Base-by-base conservation (phyloP, 1,140 invertebrate genomes). In the Halesus radiatus region DNA sequence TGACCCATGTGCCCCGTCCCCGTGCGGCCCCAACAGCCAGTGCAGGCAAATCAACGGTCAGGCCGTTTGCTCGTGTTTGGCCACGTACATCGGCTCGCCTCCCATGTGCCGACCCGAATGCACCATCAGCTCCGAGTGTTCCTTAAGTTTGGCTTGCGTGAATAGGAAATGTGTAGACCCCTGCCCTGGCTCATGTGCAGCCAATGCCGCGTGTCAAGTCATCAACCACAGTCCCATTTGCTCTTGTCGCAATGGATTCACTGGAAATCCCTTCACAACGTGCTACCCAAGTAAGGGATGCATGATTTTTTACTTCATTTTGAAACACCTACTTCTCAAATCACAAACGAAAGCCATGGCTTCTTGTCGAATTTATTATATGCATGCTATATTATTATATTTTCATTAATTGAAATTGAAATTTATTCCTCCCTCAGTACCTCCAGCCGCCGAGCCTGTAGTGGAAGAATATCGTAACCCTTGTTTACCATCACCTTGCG, bases 201-300 rank as follows among this genome's bases (percentile, higher is more conserved):
- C 90, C 20, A 90, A 91, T 79, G 86, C 92, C 18, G 84, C 89
- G 18, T 95, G 94, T 83, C 87, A 87, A 84, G 91, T 92, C 0
- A 91, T 94, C 4, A 95, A 94, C 85, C 95, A 96, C 84, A 92
- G 93, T 72, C 93, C 95, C 15, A 92, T 93, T 76, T 96, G 95
- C 85, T 90, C 89, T 10, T 96, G 95, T 84, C 90, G 92, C 32
- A 88, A 90, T 81, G 92, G 92, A 52, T 93, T 89, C 84, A 92
- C 90, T 3, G 94, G 94, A 54, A 92, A 95, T 91, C 91, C 94
- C n/a, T 94, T 94, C 62, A 16, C 64, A 26, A 58, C 18, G 7
- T 80, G 73, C 37, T 76, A 80, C 84, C 90, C 89, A 81, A 91
- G 91, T 84, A 64, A 88, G 86, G 23, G 18, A 45, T 8, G 7